These are phyloP conservation scores for Salvelinus alpinus DNA, from an alignment of 2,113 vertebrate species.

Conservation along the genomic window DNA sequence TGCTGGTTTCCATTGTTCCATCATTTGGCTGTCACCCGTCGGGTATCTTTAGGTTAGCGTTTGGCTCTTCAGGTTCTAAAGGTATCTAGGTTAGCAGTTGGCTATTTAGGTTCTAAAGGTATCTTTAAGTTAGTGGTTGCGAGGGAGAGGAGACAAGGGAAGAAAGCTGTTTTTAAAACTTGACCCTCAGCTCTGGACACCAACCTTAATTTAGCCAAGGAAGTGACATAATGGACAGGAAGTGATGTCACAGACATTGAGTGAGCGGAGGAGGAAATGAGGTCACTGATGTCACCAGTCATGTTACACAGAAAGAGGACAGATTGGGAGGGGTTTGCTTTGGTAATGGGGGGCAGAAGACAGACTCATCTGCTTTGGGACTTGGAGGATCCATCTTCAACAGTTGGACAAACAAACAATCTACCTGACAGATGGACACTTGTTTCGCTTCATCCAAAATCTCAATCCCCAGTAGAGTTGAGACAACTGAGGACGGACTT, in stretches of 20 bases:
- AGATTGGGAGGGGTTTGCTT: neutral
- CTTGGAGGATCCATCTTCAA: conserved; percentile 54
- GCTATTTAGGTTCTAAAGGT: too few relatives aligned
- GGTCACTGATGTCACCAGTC: neutral
- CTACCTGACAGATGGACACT: conserved; percentile 61
- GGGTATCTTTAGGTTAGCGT: neutral
- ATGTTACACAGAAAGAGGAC: neutral
- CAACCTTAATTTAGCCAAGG: neutral
- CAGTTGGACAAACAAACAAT: conserved; percentile 58
- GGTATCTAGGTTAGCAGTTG: too few relatives aligned
- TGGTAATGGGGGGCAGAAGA: neutral
- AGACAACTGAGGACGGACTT: neutral
- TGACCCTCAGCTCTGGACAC: neutral
- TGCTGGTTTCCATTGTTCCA: neutral
- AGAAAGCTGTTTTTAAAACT: neutral
- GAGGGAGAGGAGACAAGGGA: neutral
- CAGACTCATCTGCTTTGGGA: neutral
- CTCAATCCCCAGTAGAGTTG: conserved; percentile 37
- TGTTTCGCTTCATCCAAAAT: conserved; percentile 42
- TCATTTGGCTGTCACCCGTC: too few relatives aligned
- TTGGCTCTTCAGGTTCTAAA: too few relatives aligned
- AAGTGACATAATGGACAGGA: neutral
- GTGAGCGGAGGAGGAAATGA: neutral
- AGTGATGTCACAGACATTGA: neutral
- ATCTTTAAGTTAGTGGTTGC: neutral